Conservation (phyloP, 2,888 invertebrate genomes). For the Temnothorax ravouxi region DNA sequence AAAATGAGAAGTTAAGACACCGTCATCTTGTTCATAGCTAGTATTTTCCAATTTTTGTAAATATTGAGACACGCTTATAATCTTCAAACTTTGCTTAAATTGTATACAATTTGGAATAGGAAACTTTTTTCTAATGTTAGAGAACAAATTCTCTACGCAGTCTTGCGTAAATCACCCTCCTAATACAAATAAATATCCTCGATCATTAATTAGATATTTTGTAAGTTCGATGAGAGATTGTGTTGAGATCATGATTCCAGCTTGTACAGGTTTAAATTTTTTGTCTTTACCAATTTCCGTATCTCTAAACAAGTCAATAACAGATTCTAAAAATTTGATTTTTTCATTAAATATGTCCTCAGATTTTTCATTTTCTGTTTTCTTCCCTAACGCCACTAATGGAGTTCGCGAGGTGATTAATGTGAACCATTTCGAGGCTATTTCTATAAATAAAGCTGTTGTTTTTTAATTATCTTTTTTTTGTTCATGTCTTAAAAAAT, state of each 20-base stretch:
- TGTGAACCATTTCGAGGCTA: conserved; percentile 11
- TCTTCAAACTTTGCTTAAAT: conserved; percentile 11
- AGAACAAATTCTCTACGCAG: conserved; percentile 13
- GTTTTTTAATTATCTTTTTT: not conserved
- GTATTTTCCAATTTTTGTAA: not conserved
- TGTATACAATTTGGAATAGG: not conserved
- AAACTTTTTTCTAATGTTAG: conserved; percentile 18
- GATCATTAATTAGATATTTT: conserved; percentile 10
- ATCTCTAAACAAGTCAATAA: not conserved
- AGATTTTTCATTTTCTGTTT: not conserved
- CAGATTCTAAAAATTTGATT: conserved; percentile 21
- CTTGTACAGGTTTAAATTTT: conserved; percentile 28
- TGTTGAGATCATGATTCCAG: conserved; percentile 18
- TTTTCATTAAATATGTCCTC: not conserved
- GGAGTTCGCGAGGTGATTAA: conserved; percentile 16
- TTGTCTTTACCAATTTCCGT: not conserved
- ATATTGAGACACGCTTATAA: conserved; percentile 1
- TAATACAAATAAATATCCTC: conserved; percentile 2
- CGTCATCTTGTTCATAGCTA: conserved; percentile 7
- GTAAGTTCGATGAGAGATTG: conserved; percentile 13
- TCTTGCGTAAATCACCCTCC: conserved; percentile 7
- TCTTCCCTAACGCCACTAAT: conserved; percentile 13
- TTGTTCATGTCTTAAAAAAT: no score
- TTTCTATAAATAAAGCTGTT: conserved; percentile 30
- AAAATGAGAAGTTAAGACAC: not conserved